Evolutionary conservation across 2,888 invertebrate genomes (phyloP).

Genomic region (Stegana nigrithorax): DNA sequence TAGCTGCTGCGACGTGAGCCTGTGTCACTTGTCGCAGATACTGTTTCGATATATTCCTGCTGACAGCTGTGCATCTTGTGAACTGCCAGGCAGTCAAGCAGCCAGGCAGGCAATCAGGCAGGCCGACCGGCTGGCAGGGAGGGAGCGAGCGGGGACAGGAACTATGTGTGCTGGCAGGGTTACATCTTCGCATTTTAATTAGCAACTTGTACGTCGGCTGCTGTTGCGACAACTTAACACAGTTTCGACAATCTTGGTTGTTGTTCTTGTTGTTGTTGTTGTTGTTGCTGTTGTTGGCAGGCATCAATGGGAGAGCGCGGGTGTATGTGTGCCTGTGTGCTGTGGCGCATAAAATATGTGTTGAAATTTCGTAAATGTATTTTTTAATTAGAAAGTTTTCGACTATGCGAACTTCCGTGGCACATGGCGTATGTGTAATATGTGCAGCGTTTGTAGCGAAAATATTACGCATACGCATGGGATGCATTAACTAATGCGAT

Average conservation of each 20-base stretch:
- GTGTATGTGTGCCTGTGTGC: neutral
- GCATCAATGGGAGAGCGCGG: neutral
- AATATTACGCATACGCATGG: conserved; percentile 5
- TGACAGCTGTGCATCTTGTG: conserved; percentile 4
- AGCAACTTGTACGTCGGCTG: conserved; percentile 29
- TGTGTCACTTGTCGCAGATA: neutral
- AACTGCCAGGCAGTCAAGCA: too few species aligned
- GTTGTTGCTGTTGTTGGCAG: conserved; percentile 30
- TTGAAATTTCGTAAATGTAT: neutral
- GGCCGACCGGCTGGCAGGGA: too few species aligned
- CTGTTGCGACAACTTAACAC: conserved; percentile 39
- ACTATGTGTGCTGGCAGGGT: conserved; percentile 34
- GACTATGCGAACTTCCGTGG: neutral
- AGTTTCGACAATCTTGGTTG: conserved; percentile 51
- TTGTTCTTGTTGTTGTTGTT: conserved; percentile 37
- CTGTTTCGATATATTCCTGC: conserved; percentile 10
- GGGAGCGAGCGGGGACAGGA: too few species aligned
- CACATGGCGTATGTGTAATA: conserved; percentile 1
- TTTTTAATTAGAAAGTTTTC: neutral
- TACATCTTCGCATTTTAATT: conserved; percentile 53
- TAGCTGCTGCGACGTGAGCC: neutral
- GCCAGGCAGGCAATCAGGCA: too few species aligned
- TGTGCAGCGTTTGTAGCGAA: neutral
- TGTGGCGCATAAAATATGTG: neutral
- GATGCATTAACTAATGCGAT: neutral